Evolutionary conservation across 2,797 vertebrate genomes (phyloP).

Genomic region (Manis crassicaudata): DNA sequence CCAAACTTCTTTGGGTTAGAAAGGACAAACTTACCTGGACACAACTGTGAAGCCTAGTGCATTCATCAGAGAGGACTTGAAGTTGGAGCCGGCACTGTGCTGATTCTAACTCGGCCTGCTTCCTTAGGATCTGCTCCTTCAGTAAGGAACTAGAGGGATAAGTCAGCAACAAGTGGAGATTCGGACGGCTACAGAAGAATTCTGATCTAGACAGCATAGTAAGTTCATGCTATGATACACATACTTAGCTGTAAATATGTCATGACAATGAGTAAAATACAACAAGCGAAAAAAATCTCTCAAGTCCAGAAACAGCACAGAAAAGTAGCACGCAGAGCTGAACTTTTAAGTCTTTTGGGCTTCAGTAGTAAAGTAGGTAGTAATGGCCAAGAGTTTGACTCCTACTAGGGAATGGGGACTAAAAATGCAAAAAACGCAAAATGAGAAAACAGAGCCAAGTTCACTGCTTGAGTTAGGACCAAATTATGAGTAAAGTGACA

Average conservation of each 20-base stretch:
- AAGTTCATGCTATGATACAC: not conserved
- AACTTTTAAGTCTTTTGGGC: not conserved
- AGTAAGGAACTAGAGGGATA: constrained; percentile 88
- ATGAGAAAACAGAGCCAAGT: not conserved
- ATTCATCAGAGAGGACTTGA: constrained; percentile 92
- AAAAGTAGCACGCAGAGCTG: not conserved
- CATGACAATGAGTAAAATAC: not conserved
- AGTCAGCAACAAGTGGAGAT: not conserved
- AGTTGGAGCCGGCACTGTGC: constrained; percentile 94
- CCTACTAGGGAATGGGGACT: not conserved
- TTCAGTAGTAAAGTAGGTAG: not conserved
- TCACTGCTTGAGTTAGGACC: not conserved
- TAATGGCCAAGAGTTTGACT: not conserved
- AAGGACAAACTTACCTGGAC: constrained; percentile 88
- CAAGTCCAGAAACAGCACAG: not conserved
- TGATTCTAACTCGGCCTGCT: constrained; percentile 94
- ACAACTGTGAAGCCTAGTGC: constrained; percentile 90
- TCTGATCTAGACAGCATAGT: not conserved
- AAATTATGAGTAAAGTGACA: constrained; percentile 7
- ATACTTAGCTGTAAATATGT: not conserved
- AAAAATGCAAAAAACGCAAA: not conserved
- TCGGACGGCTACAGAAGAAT: not conserved
- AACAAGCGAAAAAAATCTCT: constrained; percentile 16
- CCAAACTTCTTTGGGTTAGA: not conserved
- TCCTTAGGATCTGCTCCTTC: constrained; percentile 91